Evolutionary conservation across 2,888 invertebrate species (phyloP).

Genomic region (Halictus quadricinctus): DNA sequence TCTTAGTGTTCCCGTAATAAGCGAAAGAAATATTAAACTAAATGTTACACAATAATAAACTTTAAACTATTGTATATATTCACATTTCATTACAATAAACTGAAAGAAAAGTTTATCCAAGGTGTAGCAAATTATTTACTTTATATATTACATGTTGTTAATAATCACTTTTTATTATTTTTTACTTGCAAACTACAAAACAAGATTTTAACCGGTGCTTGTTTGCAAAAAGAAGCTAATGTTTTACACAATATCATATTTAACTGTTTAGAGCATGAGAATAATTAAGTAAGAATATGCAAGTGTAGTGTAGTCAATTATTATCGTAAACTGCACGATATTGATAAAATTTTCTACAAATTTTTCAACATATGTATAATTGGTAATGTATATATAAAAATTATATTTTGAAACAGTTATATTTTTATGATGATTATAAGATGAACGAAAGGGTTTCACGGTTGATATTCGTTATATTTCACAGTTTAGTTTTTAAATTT

Average conservation of each 20-base stretch:
- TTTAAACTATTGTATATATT: constrained; percentile 31
- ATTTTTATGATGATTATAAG: background rate
- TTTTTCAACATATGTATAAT: background rate
- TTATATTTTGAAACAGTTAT: background rate
- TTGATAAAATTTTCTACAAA: background rate
- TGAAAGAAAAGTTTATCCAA: constrained; percentile 21
- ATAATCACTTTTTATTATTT: background rate
- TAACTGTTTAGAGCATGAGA: background rate
- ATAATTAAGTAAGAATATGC: background rate
- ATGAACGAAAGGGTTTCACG: background rate
- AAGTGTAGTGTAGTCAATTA: background rate
- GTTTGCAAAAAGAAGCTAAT: background rate
- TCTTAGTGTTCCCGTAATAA: constrained; percentile 25
- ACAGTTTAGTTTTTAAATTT: constrained; percentile 29
- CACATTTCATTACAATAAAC: constrained; percentile 26
- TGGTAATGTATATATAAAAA: background rate
- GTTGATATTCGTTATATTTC: background rate
- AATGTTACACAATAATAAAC: constrained; percentile 14
- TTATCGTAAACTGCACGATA: background rate
- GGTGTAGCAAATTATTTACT: constrained; percentile 20
- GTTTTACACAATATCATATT: background rate
- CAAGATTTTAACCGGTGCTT: background rate
- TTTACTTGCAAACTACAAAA: background rate
- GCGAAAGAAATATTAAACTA: constrained; percentile 13
- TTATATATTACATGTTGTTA: constrained; percentile 1